Evolutionary conservation across 2,888 invertebrate species (phyloP), one percentile per base, ranked within the genome.

Genomic region (Ypsolopha sequella): DNA sequence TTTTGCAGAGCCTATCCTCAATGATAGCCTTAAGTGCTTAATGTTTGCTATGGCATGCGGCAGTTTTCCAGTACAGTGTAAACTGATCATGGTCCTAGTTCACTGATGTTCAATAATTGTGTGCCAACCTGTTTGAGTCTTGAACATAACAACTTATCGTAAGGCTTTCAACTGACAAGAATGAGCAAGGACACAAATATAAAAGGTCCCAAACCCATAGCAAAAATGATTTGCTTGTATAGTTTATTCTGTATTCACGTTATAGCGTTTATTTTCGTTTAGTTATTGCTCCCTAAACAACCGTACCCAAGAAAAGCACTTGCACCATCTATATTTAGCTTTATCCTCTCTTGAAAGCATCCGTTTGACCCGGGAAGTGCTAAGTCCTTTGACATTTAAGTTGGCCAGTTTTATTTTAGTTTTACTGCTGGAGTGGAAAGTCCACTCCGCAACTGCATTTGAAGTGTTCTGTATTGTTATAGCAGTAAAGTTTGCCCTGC

Each of bases 401-500:
- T 38, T 48, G 48, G 38, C 48, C 36, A 7, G 39, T 36, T 48
- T 48, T 24, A 24, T 24, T 24, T n/a, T 11, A 48, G 48, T 48
- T 48, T 36, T 46, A 36, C 36, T 14, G 14, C 48, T 39, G 38
- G 13, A 14, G 38, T 38, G n/a, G 38, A 38, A 38, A 9, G 13
- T 14, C 43, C n/a, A 33, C 35, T 34, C 24, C 24, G 46, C 33
- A 56, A 4, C 24, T 58, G 60, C 57, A 62, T 61, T 58, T 59
- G 60, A 62, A 64, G 61, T 60, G 60, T 56, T 55, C 57, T 54
- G 58, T 60, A 58, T 58, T 56, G 55, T 58, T 60, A 57, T 55
- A 56, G 58, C 55, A 55, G 50, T 43, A 57, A 57, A 58, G 58
- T 60, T 62, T 57, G 56, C 60, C 61, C 59, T 59, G 56, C 50